phyloP scores from a whole-genome alignment of 2,888 invertebrate species.

The Hydraecia micacea region DNA sequence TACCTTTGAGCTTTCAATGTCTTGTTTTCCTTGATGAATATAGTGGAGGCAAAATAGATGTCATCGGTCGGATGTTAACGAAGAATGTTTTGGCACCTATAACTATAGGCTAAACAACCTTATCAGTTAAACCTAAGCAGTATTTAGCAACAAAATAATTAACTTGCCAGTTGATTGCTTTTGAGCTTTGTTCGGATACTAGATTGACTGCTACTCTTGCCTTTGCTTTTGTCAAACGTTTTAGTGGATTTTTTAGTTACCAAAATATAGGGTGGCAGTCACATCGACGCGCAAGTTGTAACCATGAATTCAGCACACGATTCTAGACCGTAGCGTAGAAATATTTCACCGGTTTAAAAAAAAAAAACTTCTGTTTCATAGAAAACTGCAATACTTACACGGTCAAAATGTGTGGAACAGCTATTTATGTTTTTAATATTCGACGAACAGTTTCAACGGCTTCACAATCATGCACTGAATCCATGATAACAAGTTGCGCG shows the following conservation, averaged over 20 bases:
- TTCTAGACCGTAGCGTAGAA: too few species aligned
- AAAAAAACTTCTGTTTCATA: too few species aligned
- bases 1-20: slow-evolving; percentile 52
- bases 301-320: too few species aligned
- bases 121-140: neutral
- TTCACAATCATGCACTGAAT: neutral
- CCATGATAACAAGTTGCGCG: neutral
- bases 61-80: neutral
- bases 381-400: too few species aligned
- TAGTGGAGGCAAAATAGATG: slow-evolving; percentile 3
- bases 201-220: neutral
- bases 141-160: neutral
- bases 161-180: neutral
- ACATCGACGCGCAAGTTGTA: too few species aligned
- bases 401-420: too few species aligned
- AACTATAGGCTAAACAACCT: neutral
- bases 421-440: too few species aligned
- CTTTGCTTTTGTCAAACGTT: neutral
- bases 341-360: too few species aligned
- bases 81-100: neutral
- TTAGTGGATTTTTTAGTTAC: neutral
- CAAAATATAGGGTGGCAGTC: neutral
- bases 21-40: slow-evolving; percentile 52
- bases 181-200: neutral
- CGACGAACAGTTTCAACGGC: too few species aligned